Evolutionary conservation across 2,113 vertebrate species (phyloP).

Genomic region (Cheirogaleus medius): DNA sequence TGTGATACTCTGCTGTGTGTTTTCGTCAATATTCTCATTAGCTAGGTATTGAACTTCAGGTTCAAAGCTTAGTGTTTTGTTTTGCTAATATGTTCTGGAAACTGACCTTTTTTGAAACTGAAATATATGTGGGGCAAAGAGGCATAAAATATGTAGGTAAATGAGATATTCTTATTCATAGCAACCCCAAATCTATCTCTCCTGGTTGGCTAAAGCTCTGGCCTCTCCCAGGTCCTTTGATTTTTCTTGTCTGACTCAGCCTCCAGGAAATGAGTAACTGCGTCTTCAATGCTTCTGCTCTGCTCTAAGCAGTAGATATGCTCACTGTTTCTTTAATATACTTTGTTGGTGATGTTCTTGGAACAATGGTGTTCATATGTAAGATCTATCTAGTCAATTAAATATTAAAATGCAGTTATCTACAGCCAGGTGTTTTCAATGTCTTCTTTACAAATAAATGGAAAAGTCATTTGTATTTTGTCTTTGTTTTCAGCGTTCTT

Average conservation of each 20-base stretch:
- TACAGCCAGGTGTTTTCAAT: background rate
- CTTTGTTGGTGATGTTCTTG: background rate
- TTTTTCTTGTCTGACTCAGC: background rate
- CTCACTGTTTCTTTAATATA: background rate
- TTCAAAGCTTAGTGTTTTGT: background rate
- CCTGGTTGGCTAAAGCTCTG: background rate
- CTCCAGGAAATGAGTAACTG: background rate
- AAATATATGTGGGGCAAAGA: background rate
- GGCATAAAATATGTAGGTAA: background rate
- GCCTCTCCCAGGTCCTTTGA: background rate
- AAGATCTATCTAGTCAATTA: background rate
- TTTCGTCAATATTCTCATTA: background rate
- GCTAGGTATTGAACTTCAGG: background rate
- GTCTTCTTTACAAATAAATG: background rate
- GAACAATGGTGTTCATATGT: background rate
- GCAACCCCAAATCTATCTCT: background rate
- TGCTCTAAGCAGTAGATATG: background rate
- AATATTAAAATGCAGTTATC: background rate
- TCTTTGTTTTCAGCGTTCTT: constrained; percentile 90
- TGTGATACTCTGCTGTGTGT: background rate
- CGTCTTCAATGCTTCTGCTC: background rate
- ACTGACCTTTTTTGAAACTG: background rate
- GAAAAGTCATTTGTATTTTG: constrained; percentile 64
- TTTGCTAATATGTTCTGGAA: background rate
- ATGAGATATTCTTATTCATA: background rate